Evolutionary conservation across 2,888 invertebrate species (phyloP).

Genomic region (Anoncus sp.): DNA sequence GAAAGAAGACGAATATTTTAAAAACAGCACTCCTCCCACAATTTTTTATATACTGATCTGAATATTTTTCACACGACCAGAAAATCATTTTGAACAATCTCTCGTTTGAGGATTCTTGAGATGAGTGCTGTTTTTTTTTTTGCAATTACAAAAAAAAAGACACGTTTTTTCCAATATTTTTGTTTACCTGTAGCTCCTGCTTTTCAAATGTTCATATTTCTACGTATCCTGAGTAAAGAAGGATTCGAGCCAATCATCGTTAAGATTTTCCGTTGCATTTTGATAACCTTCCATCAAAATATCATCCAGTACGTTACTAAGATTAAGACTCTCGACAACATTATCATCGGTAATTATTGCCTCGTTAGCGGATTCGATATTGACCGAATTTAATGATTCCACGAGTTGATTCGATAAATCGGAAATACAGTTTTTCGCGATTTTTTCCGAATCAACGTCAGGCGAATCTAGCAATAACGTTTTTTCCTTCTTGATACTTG

Average conservation of each 20-base stretch:
- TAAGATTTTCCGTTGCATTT: constrained; percentile 57
- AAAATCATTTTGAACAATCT: neutral
- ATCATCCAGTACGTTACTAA: constrained; percentile 60
- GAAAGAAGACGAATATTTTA: too few species aligned
- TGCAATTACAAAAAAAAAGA: constrained; percentile 8
- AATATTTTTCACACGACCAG: neutral
- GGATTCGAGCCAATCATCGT: constrained; percentile 66
- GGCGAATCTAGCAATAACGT: neutral
- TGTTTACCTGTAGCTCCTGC: too few species aligned
- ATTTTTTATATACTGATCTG: neutral
- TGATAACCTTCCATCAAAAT: constrained; percentile 57
- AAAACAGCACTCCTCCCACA: too few species aligned
- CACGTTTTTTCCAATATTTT: neutral
- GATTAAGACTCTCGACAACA: constrained; percentile 49
- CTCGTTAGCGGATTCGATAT: constrained; percentile 5
- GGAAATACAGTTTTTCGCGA: neutral
- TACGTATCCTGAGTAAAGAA: constrained; percentile 56
- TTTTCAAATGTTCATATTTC: too few species aligned
- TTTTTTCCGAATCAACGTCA: neutral
- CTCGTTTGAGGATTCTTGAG: neutral
- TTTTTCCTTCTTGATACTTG: constrained; percentile 15
- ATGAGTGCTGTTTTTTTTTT: neutral
- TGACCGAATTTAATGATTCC: constrained; percentile 5
- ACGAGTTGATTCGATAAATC: neutral
- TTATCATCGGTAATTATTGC: constrained; percentile 17